Evolutionary conservation across 1,140 invertebrate genomes (phyloP), one percentile per base, ranked within the genome.

Genomic region (silkworm (Bombyx mori)): DNA sequence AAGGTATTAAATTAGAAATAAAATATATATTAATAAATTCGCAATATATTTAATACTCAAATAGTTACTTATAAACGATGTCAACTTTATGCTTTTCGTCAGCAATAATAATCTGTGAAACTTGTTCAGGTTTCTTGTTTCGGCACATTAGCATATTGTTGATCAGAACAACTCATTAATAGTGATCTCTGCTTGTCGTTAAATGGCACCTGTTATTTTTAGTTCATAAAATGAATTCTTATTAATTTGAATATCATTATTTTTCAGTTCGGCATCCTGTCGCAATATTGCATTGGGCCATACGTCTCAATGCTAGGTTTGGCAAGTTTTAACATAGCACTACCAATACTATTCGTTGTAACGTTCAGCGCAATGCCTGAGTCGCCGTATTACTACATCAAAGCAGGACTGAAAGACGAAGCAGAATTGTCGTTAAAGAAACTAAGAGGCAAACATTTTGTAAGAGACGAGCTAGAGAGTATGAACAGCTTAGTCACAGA

Each of bases 281-380:
- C 92, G 4, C 91, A 92, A 43, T 94, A 93, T 75, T 81, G 90
- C 48, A 88, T 93, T 54, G 93, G 93, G 3, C 86, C 91, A 1
- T 90, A 89, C 55, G 87, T 91, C 1, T 89, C 89, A 12, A 90
- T 91, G 53, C 81, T 89, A 26, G 83, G 89, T 0, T 88, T 91
- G 10, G 90, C 91, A 1, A 82, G 88, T 12, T 88, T 92, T 52
- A 90, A 90, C 62, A 85, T 92, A 35, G 69, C 88, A 0, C 75
- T 92, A 26, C 89, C 92, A 0, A 75, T 91, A 0, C 62, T 92
- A 2, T 92, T 93, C 61, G 87, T 93, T 8, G 60, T 92, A 0
- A 90, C 89, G 1, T 93, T 94, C 73, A 86, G 86, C 46, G 92
- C 90, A 66, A 92, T 95, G 88, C 94, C 94, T 0, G 95, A 96